Conservation (phyloP, 2,888 invertebrate genomes). For the Oeneis ivallda region DNA sequence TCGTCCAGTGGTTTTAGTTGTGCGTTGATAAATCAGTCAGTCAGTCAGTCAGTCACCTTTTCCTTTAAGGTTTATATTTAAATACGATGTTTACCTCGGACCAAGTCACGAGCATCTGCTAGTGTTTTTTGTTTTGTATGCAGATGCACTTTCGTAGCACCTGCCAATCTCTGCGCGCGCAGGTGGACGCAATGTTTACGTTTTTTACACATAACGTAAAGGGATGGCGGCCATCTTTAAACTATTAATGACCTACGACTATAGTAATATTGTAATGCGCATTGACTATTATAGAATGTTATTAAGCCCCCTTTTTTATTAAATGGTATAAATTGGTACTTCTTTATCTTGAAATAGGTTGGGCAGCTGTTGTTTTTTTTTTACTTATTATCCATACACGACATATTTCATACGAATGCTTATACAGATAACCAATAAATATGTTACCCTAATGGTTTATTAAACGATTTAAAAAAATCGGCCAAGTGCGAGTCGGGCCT, state of each 20-base stretch:
- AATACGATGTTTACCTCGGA: slow-evolving; percentile 9
- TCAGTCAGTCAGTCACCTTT: no score
- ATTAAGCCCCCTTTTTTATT: slow-evolving; percentile 10
- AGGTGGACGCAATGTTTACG: slow-evolving; percentile 71
- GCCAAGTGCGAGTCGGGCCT: no score
- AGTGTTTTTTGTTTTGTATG: slow-evolving; percentile 39
- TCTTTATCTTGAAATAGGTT: background rate
- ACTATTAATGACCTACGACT: slow-evolving; percentile 28
- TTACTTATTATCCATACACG: no score
- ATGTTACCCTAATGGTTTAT: no score
- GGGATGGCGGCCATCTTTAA: slow-evolving; percentile 32
- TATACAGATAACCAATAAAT: no score
- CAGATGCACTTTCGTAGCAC: slow-evolving; percentile 67
- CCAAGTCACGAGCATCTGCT: slow-evolving; percentile 15
- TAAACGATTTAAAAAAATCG: no score
- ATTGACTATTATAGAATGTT: slow-evolving; percentile 22
- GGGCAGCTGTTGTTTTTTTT: background rate
- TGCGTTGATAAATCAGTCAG: no score
- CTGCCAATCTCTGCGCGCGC: slow-evolving; percentile 75
- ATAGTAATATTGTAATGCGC: slow-evolving; percentile 29
- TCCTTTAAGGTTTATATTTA: no score
- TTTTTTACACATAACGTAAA: slow-evolving; percentile 52
- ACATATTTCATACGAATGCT: no score
- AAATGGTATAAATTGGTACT: background rate
- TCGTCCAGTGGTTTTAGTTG: no score